Conservation (phyloP, 1,140 invertebrate genomes). For the Asbolus verrucosus region DNA sequence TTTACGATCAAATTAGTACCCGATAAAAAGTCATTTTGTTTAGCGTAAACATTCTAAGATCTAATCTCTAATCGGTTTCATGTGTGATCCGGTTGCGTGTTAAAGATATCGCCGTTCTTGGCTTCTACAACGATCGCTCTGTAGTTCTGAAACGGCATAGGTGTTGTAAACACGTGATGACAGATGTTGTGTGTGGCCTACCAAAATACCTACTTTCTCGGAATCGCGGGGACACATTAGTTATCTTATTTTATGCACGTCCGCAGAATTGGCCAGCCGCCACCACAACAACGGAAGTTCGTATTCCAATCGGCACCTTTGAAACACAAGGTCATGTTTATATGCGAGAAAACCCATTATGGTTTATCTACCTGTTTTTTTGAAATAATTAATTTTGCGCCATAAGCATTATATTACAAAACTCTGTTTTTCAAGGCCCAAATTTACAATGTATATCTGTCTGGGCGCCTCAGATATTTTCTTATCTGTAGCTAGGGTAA, state of each 20-base stretch:
- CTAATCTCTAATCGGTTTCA: constrained; percentile 51
- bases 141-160: background rate
- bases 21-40: constrained; percentile 49
- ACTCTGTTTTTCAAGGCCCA: too few species aligned
- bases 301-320: constrained; percentile 40
- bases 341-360: constrained; percentile 5
- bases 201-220: constrained; percentile 40
- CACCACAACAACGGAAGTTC: constrained; percentile 48
- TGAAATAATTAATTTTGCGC: background rate
- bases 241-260: constrained; percentile 49
- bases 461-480: too few species aligned
- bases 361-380: background rate
- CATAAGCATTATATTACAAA: too few species aligned
- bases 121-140: constrained; percentile 11
- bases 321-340: constrained; percentile 40
- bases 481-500: too few species aligned
- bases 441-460: too few species aligned
- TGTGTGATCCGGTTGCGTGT: constrained; percentile 46
- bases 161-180: constrained; percentile 40
- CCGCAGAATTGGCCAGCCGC: constrained; percentile 42
- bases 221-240: constrained; percentile 31
- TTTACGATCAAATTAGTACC: constrained; percentile 51
- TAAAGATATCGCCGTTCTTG: constrained; percentile 35
- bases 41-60: constrained; percentile 51
- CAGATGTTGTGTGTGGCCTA: constrained; percentile 42